Evolutionary conservation across 2,888 invertebrate genomes (phyloP), one percentile per base, ranked within the genome.

Genomic region (Lepidocyrtinus sp.): DNA sequence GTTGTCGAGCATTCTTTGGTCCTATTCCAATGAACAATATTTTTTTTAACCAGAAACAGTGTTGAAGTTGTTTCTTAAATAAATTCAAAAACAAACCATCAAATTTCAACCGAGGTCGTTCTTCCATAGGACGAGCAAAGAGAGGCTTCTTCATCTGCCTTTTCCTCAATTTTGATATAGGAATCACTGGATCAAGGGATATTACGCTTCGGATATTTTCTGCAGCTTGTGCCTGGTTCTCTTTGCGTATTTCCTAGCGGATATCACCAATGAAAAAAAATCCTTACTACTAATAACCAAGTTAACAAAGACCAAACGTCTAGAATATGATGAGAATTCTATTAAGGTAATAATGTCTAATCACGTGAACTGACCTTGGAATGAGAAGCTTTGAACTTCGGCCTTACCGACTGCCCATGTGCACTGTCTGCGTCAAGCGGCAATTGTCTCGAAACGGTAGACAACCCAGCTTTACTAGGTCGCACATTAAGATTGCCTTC

Each of bases 1-100:
- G 90, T 89, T 99, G 98, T 15, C 94, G 91, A 9, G 92, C 91
- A 88, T 95, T 98, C 80, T 92, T 91, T 0, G 96, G 94, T 17
- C 95, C 96, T 91, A 88, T 74, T 87, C 84, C 73, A 24, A 36
- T 50, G 5, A 2, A 5, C 22, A 22, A 62, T 17, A 3, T 1
- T 22, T 27, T 24, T 24, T n/a, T n/a, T 22, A 72, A 45, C 63
- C 9, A 24, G 2, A 22, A n/a, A 24, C 7, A 63, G 12, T 36
- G 12, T 36, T 36, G 5, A n/a, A 24, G 15, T 63, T 2, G 3
- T 7, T 15, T 63, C 2, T 24, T 7, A 63, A 5, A 7, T n/a
- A 1, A 12, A 25, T 26, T 15, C n/a, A 15, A 15, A 46, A 26
- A 21, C 26, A 22, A 7, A 83, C 83, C 83, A 24, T 75, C 65